Percentiles rank a stretch among this genome's conserved stretches.
These are phyloP conservation scores for Oreonectes daqikongensis DNA, from an alignment of 2,797 vertebrate species.

Conservation along the genomic window DNA sequence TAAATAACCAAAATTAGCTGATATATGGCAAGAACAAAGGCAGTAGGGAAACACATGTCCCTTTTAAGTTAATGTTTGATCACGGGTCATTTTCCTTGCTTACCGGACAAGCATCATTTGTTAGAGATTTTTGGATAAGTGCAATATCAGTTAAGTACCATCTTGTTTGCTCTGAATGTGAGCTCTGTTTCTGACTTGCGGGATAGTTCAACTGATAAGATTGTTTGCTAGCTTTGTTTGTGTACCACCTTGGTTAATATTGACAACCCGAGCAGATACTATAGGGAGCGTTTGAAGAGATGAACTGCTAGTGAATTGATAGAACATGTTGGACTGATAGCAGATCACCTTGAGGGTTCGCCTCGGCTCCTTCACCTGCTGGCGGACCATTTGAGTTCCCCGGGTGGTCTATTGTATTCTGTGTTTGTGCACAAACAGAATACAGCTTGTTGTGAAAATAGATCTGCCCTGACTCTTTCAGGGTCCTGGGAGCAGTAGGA, in stretches of 20 bases:
- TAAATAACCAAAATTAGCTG: conserved; percentile 15
- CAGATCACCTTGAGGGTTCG: conserved; percentile 37
- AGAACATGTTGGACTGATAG: conserved; percentile 27
- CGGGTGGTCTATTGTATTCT: conserved; percentile 18
- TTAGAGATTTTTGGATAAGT: background rate
- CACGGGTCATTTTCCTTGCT: background rate
- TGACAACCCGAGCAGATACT: conserved; percentile 12
- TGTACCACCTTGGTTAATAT: conserved; percentile 20
- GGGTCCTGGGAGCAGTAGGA: conserved; percentile 41
- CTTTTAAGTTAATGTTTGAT: conserved; percentile 11
- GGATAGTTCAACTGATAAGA: background rate
- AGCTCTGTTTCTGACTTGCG: conserved; percentile 7
- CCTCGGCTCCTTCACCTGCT: conserved; percentile 31
- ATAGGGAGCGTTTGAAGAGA: conserved; percentile 33
- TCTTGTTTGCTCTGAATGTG: background rate
- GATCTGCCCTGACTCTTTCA: conserved; percentile 15
- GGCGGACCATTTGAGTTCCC: conserved; percentile 29
- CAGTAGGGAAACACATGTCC: conserved; percentile 39
- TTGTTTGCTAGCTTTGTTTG: conserved; percentile 14
- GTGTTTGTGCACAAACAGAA: conserved; percentile 58
- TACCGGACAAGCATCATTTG: background rate
- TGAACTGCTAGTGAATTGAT: conserved; percentile 34
- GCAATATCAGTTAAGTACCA: background rate
- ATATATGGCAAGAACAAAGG: conserved; percentile 17
- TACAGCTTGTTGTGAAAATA: conserved; percentile 26